phyloP scores from a whole-genome alignment of 2,888 invertebrate species.

The Criorhina ranunculi region DNA sequence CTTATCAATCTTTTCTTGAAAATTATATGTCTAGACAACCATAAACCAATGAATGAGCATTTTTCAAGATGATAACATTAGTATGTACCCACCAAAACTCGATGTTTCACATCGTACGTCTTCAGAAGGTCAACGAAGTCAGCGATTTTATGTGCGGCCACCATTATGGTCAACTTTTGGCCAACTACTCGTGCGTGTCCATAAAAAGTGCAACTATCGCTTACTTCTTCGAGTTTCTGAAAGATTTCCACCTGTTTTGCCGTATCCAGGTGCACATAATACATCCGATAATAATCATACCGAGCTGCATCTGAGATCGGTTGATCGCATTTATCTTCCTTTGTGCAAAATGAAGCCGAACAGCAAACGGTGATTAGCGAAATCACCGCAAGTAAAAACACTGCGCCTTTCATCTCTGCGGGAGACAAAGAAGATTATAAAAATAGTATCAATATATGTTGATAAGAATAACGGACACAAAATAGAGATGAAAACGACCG shows the following conservation, averaged over 20 bases:
- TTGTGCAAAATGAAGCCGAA: constrained; percentile 74
- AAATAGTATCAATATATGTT: too few relatives aligned
- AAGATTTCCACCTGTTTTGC: constrained; percentile 82
- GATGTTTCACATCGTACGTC: constrained; percentile 80
- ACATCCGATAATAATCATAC: constrained; percentile 84
- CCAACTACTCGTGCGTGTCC: constrained; percentile 83
- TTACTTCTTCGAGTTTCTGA: constrained; percentile 82
- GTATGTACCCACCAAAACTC: constrained; percentile 80
- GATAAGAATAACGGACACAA: background rate
- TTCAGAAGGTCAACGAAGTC: constrained; percentile 82
- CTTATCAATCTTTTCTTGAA: constrained; percentile 83
- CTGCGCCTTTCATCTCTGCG: constrained; percentile 39
- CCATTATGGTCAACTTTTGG: constrained; percentile 83
- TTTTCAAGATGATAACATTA: background rate
- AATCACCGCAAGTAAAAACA: constrained; percentile 29
- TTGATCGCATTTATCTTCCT: constrained; percentile 71
- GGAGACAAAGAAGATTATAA: constrained; percentile 4
- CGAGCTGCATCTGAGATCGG: constrained; percentile 79
- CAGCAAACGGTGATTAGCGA: constrained; percentile 29
- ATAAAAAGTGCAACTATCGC: constrained; percentile 83
- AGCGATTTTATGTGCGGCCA: constrained; percentile 83
- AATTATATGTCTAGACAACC: constrained; percentile 77
- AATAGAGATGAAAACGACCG: too few relatives aligned
- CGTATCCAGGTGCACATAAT: constrained; percentile 82
- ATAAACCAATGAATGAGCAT: background rate